Base-by-base conservation (phyloP, 2,113 vertebrate genomes). In the Bubo blakistoni region DNA sequence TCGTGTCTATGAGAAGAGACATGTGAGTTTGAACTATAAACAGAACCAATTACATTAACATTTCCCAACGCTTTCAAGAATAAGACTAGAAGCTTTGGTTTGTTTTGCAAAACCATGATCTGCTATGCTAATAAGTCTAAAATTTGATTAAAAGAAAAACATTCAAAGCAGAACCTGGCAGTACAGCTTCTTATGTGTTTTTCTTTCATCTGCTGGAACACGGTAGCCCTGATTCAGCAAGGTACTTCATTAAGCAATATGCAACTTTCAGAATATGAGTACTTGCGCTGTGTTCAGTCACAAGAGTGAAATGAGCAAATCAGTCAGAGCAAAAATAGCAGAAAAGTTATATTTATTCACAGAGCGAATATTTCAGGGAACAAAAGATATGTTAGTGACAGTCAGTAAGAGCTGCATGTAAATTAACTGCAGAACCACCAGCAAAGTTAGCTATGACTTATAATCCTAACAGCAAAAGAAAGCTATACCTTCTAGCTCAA, bases 131-230 rank as follows among this genome's bases (percentile, higher is more conserved):
- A 95, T 92, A 95, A 92, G 72, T 79, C 89, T 94, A 92, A 95
- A 97, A 86, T 92, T 95, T 97, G 88, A 94, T 94, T 84, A 96
- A 97, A 96, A 94, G 83, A 8, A 89, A 94, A 94, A 46, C 86
- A 91, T 95, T 96, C 86, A 94, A 96, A 96, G 97, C 86, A 91
- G 81, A 97, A 96, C 94, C 94, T 97, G 92, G 70, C 78, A 85
- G 73, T 34, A 30, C 40, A 94, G 91, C 88, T 94, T 95, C 96
- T 96, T n/a, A 87, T 85, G 77, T 94, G 65, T 52, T 81, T 93
- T 72, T 38, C 91, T 97, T 96, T 97, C 94, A 96, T 95, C 92
- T 92, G 49, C 89, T 46, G 91, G 86, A 85, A 32, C n/a, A 87
- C 2, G 17, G 92, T 6, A 95, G 86, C 91, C 91, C 88, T 94